phyloP scores from a whole-genome alignment of 2,113 vertebrate genomes.

The Anthoscopus minutus region DNA sequence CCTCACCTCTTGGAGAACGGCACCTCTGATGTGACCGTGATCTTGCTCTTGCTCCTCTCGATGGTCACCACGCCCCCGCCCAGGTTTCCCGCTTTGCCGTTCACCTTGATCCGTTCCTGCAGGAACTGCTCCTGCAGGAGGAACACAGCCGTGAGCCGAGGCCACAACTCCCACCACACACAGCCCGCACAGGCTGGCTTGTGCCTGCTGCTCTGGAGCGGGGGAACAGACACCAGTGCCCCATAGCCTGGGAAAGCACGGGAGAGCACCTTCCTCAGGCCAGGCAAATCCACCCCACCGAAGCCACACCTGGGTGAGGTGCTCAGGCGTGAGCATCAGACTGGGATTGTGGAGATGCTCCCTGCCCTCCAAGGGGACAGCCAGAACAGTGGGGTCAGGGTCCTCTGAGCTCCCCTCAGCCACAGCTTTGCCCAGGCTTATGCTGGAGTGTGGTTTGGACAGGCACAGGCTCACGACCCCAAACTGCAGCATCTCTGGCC shows the following conservation, averaged over 20 bases:
- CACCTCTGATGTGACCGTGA: conserved; percentile 92
- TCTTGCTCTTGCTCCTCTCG: conserved; percentile 96
- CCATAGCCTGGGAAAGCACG: rapidly evolving
- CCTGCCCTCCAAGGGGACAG: not conserved
- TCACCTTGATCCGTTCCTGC: conserved; percentile 96
- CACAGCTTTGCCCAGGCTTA: rapidly evolving
- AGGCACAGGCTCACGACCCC: rapidly evolving
- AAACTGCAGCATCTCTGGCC: not conserved
- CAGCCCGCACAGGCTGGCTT: rapidly evolving
- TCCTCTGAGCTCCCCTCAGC: not conserved
- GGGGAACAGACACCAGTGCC: not conserved
- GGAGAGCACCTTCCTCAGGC: not conserved
- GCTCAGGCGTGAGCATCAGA: rapidly evolving
- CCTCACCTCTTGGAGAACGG: conserved; percentile 96
- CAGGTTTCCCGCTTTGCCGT: conserved; percentile 91
- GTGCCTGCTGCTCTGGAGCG: rapidly evolving
- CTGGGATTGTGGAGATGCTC: rapidly evolving
- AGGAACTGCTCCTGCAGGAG: conserved; percentile 90
- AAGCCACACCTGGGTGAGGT: rapidly evolving
- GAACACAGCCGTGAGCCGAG: rapidly evolving
- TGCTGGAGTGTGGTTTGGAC: rapidly evolving
- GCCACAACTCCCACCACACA: rapidly evolving
- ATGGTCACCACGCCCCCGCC: conserved; percentile 92
- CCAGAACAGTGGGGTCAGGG: rapidly evolving
- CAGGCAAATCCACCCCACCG: rapidly evolving